Conservation (phyloP, 2,113 vertebrate genomes). For the Cyanocitta stelleri region DNA sequence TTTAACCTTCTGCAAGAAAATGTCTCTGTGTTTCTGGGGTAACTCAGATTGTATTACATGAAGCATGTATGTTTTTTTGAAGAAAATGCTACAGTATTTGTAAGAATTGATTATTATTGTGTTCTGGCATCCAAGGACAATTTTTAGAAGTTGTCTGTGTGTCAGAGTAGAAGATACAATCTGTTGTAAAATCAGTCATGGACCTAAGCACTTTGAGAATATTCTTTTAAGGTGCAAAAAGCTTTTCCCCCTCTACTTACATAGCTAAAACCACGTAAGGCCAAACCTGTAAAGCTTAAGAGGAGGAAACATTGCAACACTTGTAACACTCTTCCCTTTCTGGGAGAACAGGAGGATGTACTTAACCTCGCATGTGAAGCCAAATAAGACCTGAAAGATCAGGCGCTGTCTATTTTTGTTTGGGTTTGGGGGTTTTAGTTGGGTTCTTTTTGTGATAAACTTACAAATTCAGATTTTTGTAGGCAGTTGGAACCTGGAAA, state of each 20-base stretch:
- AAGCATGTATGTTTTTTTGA: background rate
- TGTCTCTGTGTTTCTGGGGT: background rate
- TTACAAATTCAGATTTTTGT: background rate
- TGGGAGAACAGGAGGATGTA: background rate
- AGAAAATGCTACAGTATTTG: background rate
- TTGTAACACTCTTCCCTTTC: background rate
- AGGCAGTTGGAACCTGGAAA: background rate
- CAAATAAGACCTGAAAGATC: background rate
- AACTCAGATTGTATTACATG: background rate
- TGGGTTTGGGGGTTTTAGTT: background rate
- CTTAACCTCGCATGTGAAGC: background rate
- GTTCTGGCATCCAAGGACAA: background rate
- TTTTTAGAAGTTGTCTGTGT: background rate
- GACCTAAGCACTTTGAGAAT: background rate
- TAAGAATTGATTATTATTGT: background rate
- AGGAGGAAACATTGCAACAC: background rate
- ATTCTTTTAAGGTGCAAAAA: background rate
- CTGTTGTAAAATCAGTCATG: background rate
- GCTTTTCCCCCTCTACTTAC: fast-evolving
- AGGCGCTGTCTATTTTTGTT: background rate
- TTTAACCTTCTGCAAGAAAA: background rate
- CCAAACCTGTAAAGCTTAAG: background rate
- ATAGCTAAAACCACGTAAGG: background rate
- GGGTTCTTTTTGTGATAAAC: background rate
- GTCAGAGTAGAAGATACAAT: background rate